Evolutionary conservation across 2,797 vertebrate species (phyloP), one percentile per base, ranked within the genome.

Genomic region (Notamacropus eugenii): DNA sequence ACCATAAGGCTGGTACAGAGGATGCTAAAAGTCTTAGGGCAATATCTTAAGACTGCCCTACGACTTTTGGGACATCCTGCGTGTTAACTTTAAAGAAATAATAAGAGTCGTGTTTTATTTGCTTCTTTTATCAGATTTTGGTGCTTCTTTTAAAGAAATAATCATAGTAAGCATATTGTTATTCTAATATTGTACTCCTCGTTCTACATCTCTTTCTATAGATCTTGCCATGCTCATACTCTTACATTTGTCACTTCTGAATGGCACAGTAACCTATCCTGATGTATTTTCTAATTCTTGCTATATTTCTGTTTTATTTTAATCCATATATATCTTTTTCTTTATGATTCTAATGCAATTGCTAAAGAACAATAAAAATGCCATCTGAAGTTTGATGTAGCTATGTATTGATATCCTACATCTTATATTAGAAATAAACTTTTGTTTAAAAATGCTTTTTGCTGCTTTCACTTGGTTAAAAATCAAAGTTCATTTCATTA

Each of bases 351-450:
- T 82, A 46, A 27, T 82, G 67, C 67, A 82, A 93, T 92, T 46
- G 31, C 91, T 67, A 31, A 67, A 27, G 56, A 50, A 22, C 2
- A 55, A 55, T n/a, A n/a, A 24, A 62, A 55, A 54, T 91, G 91
- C 58, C 74, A 95, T 94, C 91, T 28, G 29, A 90, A 93, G 74
- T 90, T 90, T 92, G 50, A 90, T 52, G 74, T 90, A 93, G 93
- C 52, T 22, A 11, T n/a, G 57, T 90, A 90, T 95, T 9, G 52
- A 31, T 28, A 58, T 5, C 90, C 62, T 54, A 90, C 93, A 59
- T 34, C 94, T 93, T 92, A 96, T 95, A 55, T 29, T 24, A 90
- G 55, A 91, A 98, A 97, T 98, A 98, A 98, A 98, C 96, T 96
- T 97, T 95, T 93, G 52, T 94, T 94, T 50, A 58, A 92, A 95